Evolutionary conservation across 2,113 vertebrate genomes (phyloP).

Genomic region (Oryzias curvinotus): DNA sequence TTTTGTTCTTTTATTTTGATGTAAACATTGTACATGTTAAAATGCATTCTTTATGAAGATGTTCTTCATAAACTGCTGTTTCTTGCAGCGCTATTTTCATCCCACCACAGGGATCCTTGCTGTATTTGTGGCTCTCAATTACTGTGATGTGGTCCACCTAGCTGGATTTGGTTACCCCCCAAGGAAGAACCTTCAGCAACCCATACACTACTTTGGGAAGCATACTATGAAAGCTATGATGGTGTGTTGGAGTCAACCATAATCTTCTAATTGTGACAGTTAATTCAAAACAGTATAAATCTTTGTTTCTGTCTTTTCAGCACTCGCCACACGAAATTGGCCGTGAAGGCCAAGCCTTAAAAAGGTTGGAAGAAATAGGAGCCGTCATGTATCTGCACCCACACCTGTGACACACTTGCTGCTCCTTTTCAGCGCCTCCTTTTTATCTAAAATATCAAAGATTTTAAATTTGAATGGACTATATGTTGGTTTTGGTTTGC

Average conservation of each 20-base stretch:
- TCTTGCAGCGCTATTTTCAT: constrained; percentile 77
- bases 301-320: constrained; percentile 40
- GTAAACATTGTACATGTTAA: too few relatives aligned
- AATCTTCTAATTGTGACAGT: not conserved
- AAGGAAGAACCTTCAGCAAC: constrained; percentile 73
- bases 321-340: constrained; percentile 75
- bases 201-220: constrained; percentile 92
- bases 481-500: too few relatives aligned
- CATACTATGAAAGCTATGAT: constrained; percentile 90
- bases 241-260: constrained; percentile 60
- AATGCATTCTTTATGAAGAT: too few relatives aligned
- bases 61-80: not conserved
- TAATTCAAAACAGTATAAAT: not conserved
- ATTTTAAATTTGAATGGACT: too few relatives aligned
- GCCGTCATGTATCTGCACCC: constrained; percentile 61
- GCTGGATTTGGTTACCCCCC: constrained; percentile 92
- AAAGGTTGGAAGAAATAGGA: constrained; percentile 72
- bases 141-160: constrained; percentile 89
- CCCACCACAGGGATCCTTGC: constrained; percentile 89
- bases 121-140: constrained; percentile 90
- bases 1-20: too few relatives aligned
- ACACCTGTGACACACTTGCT: not conserved
- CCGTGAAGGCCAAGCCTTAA: constrained; percentile 73
- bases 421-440: too few relatives aligned
- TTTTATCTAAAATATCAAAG: too few relatives aligned